Evolutionary conservation across 2,113 vertebrate species (phyloP), one percentile per base, ranked within the genome.

Genomic region (Chitala chitala): DNA sequence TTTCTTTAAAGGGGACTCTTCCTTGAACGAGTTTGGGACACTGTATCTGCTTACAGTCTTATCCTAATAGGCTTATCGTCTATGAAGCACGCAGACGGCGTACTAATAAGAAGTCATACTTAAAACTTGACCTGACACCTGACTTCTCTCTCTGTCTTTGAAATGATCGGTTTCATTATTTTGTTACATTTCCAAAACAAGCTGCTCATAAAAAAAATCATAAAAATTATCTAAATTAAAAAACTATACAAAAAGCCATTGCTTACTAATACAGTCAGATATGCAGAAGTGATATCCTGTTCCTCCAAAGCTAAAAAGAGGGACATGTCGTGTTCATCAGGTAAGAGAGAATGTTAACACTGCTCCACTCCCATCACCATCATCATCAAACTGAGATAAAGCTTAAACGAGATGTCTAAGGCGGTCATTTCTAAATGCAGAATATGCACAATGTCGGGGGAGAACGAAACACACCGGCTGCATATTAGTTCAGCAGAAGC

Each of bases 221-320:
- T n/a, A 58, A 84, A 44, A 86, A 85, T 78, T 82, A 87, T 55
- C 44, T 46, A 36, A 59, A 72, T 13, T 58, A 5, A 29, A n/a
- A 72, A 46, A 85, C 54, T 58, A 68, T 83, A 85, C 86, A 87
- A 90, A 88, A 84, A 81, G 85, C 80, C 80, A 79, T 86, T 84
- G 84, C 80, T 80, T 78, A 17, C 77, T 81, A 84, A 84, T 80
- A 75, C 86, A 87, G 85, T 83, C 84, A 85, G 86, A 86, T 78
- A 77, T 84, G 87, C 88, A 92, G 89, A 89, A 91, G 88, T 89
- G 88, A 81, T 78, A 82, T 82, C 40, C 86, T 82, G 81, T 26
- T 65, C 69, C 24, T 22, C 50, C 31, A 13, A 83, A 82, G 85
- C 29, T 65, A 61, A 56, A 82, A 79, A 81, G 82, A 77, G 63